A percentile compares a stretch with the other conserved stretches of the same genome.
Evolutionary conservation across 2,888 invertebrate genomes (phyloP).

Genomic region (Coleophora deauratella): DNA sequence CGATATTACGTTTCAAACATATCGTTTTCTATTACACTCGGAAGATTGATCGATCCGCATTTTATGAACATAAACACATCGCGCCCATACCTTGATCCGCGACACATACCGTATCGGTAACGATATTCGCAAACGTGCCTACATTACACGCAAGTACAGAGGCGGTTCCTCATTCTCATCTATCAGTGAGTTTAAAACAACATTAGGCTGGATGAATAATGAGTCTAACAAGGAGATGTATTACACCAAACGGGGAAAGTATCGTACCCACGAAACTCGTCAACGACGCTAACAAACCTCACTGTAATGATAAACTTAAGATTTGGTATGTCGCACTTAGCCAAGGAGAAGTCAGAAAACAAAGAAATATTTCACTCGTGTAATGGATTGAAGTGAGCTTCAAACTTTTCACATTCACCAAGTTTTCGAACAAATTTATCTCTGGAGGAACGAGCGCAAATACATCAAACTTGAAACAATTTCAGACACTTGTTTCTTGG

Average conservation of each 20-base stretch:
- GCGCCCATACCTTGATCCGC: too few relatives aligned
- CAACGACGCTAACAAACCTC: conserved; percentile 18
- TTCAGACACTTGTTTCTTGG: conserved; percentile 65
- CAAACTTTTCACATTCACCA: conserved; percentile 72
- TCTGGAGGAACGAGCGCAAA: conserved; percentile 62
- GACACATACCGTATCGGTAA: conserved; percentile 17
- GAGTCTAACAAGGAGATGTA: conserved; percentile 27
- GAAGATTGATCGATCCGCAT: conserved; percentile 57
- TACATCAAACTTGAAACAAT: conserved; percentile 70
- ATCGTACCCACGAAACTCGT: conserved; percentile 11
- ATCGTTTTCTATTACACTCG: conserved; percentile 51
- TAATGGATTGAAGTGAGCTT: conserved; percentile 73
- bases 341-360: conserved; percentile 55
- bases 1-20: conserved; percentile 65
- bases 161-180: conserved; percentile 16
- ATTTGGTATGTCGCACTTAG: conserved; percentile 53
- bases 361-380: conserved; percentile 73
- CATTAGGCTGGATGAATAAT: conserved; percentile 27
- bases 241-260: conserved; percentile 17
- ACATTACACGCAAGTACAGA: conserved; percentile 10
- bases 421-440: conserved; percentile 72
- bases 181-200: conserved; percentile 31
- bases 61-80: conserved; percentile 39
- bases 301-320: conserved; percentile 50
- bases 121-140: conserved; percentile 4